Percentiles rank a stretch among this genome's conserved stretches.
phyloP scores from a whole-genome alignment of 2,113 vertebrate genomes.

The Podocnemis expansa region DNA sequence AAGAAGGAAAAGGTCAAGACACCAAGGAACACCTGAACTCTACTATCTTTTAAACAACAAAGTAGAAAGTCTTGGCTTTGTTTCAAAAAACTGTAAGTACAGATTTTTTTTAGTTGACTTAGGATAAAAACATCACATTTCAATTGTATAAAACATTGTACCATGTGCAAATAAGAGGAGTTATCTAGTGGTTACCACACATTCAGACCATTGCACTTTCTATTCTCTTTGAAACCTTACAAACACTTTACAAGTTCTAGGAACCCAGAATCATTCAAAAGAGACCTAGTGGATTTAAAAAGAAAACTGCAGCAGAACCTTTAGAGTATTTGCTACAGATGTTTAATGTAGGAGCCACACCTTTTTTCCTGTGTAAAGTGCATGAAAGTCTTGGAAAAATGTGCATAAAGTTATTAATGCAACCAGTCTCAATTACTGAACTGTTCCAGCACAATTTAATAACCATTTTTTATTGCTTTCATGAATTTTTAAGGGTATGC shows the following conservation, averaged over 20 bases:
- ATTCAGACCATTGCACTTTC: rapidly evolving
- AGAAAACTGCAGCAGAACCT: neutral
- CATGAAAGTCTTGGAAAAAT: conserved; percentile 52
- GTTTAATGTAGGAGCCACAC: neutral
- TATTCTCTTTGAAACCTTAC: neutral
- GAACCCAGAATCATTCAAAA: neutral
- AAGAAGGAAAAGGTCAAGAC: neutral
- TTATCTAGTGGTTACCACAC: rapidly evolving
- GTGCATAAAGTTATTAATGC: conserved; percentile 20
- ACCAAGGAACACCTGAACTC: neutral
- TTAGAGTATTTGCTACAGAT: neutral
- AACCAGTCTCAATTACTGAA: neutral
- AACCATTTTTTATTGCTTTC: neutral
- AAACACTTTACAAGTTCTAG: rapidly evolving
- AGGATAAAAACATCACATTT: rapidly evolving
- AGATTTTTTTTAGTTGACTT: neutral
- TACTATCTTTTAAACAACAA: neutral
- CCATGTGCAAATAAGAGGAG: rapidly evolving
- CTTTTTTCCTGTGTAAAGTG: conserved; percentile 60
- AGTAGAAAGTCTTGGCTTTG: neutral
- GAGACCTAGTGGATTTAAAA: neutral
- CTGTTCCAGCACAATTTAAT: neutral
- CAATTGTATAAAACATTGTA: neutral
- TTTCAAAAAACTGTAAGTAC: neutral
- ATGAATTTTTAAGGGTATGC: neutral